Conservation (phyloP, 2,797 vertebrate genomes). For the Mus caroli region DNA sequence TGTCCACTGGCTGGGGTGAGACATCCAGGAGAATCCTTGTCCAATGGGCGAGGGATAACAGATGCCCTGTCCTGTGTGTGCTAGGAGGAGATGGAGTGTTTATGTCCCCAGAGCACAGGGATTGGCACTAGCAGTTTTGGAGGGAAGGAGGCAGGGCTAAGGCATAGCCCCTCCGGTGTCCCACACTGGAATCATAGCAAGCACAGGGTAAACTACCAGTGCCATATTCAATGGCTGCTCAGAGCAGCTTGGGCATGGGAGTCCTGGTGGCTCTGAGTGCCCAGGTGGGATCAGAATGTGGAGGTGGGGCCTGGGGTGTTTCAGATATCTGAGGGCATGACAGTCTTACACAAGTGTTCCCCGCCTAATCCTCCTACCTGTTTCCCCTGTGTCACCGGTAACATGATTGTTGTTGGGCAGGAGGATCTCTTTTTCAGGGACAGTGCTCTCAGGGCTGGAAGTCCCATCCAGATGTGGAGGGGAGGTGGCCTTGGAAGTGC, state of each 20-base stretch:
- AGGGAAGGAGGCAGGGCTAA: background rate
- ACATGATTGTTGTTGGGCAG: background rate
- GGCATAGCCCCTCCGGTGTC: background rate
- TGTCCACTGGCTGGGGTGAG: accelerated
- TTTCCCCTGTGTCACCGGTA: background rate
- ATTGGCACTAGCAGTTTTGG: background rate
- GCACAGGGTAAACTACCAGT: background rate
- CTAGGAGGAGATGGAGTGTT: background rate
- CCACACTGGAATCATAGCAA: background rate
- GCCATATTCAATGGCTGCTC: background rate
- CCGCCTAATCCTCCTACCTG: slow-evolving; percentile 70
- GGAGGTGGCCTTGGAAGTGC: slow-evolving; percentile 17
- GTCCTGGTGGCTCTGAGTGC: background rate
- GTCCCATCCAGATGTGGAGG: background rate
- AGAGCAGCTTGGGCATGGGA: background rate
- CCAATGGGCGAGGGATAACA: background rate
- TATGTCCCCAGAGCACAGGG: background rate
- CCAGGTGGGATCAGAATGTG: background rate
- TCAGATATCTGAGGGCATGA: background rate
- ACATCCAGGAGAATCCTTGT: background rate
- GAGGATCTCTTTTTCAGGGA: accelerated
- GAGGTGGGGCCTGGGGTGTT: background rate
- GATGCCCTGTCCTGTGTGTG: background rate
- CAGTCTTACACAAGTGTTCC: background rate
- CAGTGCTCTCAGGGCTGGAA: background rate